Base-by-base conservation (phyloP, 1,140 invertebrate species). In the Harpegnathos saltator region DNA sequence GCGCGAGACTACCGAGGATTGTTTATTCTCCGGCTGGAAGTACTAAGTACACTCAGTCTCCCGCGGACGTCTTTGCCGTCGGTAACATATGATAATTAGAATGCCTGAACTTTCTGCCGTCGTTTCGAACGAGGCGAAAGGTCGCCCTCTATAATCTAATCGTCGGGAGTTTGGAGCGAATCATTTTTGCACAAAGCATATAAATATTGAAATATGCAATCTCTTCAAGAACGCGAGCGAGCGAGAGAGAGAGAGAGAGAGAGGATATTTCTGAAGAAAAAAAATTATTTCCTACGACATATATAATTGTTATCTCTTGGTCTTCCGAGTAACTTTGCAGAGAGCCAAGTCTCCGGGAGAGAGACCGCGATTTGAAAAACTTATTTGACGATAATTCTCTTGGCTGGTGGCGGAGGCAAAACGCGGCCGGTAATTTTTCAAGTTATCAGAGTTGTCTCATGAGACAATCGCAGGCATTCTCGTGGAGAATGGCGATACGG, bases 401-500 rank as follows among this genome's bases (percentile, higher is more conserved):
- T 44, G n/a, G 17, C 24, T 68, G 24, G 24, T 19, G 29, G 19
- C 29, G 19, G 44, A 58, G 9, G 44, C 14, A 22, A 52, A 58
- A 58, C 58, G 19, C 38, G 29, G 19, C 48, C 66, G 26, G 50
- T 86, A 78, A 87, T 87, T 87, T 87, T 78, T 77, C 73, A 75
- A 83, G 56, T 65, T 84, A 82, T 85, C 44, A 33, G 56, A 74
- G 26, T n/a, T 78, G 65, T 50, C 85, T 87, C 81, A 26, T 66
- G 73, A 85, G 85, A 83, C 50, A 52, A 63, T n/a, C 15, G 52
- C 68, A 54, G 59, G 59, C 71, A 81, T 74, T 72, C 83, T 85
- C 87, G 89, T 88, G 89, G 66, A 63, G 65, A 87, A 85, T 66
- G 66, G 38, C 83, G 58, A 85, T 89, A 80, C 52, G 82, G 80